Conservation (phyloP, 2,797 vertebrate genomes). For the Hemitrygon akajei region DNA sequence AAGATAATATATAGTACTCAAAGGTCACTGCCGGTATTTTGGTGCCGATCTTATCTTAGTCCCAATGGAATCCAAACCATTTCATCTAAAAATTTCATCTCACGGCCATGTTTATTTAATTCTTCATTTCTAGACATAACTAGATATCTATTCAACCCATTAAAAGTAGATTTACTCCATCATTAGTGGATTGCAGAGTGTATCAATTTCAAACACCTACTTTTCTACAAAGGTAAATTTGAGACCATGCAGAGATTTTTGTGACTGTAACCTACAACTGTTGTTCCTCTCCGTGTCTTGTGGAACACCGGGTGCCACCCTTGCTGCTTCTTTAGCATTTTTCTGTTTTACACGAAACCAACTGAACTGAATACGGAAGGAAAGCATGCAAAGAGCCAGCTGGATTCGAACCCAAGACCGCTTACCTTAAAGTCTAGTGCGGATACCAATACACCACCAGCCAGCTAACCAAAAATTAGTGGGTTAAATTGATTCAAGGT, state of each 20-base stretch:
- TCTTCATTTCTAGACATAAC: neutral
- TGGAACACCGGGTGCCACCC: no score
- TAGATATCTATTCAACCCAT: neutral
- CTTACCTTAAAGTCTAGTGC: no score
- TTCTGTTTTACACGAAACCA: no score
- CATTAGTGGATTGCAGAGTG: neutral
- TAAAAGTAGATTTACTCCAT: neutral
- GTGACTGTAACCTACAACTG: neutral
- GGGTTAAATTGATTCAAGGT: no score
- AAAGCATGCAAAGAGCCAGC: no score
- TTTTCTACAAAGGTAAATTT: no score
- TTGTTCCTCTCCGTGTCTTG: neutral
- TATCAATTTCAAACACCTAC: neutral
- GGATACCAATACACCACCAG: no score
- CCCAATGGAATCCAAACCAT: neutral
- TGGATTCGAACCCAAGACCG: no score
- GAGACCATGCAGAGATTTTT: neutral
- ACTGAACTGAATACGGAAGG: no score
- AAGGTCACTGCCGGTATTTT: neutral
- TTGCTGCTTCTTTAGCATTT: no score
- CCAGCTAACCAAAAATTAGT: no score
- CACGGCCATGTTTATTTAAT: neutral
- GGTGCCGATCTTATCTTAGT: neutral
- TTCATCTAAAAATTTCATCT: neutral
- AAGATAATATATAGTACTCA: neutral